Percentiles rank a stretch among this genome's conserved stretches.
These are phyloP conservation scores for Anastrepha ludens DNA, from an alignment of 1,140 invertebrate genomes.

Conservation along the genomic window DNA sequence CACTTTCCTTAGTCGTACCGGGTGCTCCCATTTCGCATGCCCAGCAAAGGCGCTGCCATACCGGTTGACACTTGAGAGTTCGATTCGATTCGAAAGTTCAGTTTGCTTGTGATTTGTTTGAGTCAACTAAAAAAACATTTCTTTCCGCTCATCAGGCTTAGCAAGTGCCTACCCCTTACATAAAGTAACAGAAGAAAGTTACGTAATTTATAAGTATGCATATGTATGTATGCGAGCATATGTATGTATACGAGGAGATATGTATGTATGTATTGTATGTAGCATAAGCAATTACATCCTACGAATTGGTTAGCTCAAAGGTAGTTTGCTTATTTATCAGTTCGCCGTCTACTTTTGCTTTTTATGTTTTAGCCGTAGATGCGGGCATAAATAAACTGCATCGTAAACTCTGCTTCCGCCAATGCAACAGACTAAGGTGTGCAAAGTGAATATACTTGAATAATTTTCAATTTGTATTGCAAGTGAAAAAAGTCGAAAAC, in stretches of 20 bases:
- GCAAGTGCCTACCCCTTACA: not conserved
- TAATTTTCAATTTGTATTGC: not conserved
- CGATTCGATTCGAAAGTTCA: too few relatives aligned
- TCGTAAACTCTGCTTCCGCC: not conserved
- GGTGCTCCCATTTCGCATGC: too few relatives aligned
- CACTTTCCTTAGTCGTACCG: too few relatives aligned
- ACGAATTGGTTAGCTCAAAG: too few relatives aligned
- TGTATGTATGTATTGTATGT: too few relatives aligned
- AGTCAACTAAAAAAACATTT: too few relatives aligned
- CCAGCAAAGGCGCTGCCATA: too few relatives aligned
- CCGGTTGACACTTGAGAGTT: too few relatives aligned
- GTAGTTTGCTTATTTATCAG: not conserved
- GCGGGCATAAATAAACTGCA: not conserved
- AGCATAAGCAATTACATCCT: too few relatives aligned
- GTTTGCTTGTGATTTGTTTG: too few relatives aligned
- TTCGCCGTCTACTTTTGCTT: not conserved
- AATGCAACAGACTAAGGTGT: not conserved
- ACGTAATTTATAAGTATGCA: not conserved
- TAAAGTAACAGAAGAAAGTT: not conserved
- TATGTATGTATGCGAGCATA: not conserved
- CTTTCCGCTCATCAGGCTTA: not conserved
- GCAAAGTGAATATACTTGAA: constrained; percentile 6
- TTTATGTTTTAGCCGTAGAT: not conserved
- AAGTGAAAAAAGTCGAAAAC: not conserved
- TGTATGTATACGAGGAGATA: not conserved